A percentile compares a stretch with the other conserved stretches of the same genome.
Conservation (phyloP, 2,888 invertebrate species). For the Acrobasis repandana region DNA sequence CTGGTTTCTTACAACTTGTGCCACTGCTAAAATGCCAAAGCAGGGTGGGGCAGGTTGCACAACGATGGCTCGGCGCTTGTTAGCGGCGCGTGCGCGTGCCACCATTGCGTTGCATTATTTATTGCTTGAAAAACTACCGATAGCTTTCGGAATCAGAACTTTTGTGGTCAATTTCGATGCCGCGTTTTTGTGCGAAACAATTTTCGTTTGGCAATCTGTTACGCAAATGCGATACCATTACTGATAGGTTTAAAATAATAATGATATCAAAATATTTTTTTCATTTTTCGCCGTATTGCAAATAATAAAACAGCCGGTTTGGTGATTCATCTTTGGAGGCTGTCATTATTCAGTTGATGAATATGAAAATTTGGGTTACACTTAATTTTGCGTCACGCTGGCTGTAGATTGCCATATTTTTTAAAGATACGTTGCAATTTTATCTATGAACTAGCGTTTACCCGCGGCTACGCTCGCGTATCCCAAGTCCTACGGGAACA, state of each 20-base stretch:
- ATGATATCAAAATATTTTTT: conserved; percentile 8
- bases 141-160: conserved; percentile 60
- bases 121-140: conserved; percentile 80
- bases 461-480: too few relatives aligned
- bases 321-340: too few relatives aligned
- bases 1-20: conserved; percentile 39
- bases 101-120: conserved; percentile 78
- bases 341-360: too few relatives aligned
- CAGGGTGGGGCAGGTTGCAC: conserved; percentile 79
- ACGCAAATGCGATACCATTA: conserved; percentile 41
- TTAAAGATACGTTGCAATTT: too few relatives aligned
- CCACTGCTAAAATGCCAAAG: conserved; percentile 53
- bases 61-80: conserved; percentile 78
- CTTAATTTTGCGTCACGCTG: too few relatives aligned
- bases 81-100: conserved; percentile 75
- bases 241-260: conserved; percentile 29
- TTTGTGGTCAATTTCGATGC: conserved; percentile 50
- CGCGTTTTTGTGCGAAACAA: conserved; percentile 38
- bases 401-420: too few relatives aligned
- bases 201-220: conserved; percentile 36
- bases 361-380: too few relatives aligned
- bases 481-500: too few relatives aligned
- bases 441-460: too few relatives aligned
- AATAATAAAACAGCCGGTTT: neutral
- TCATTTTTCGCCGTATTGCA: neutral